These are phyloP conservation scores for Cyphomyrus plagiostoma DNA, from an alignment of 2,113 vertebrate genomes.

Conservation along the genomic window DNA sequence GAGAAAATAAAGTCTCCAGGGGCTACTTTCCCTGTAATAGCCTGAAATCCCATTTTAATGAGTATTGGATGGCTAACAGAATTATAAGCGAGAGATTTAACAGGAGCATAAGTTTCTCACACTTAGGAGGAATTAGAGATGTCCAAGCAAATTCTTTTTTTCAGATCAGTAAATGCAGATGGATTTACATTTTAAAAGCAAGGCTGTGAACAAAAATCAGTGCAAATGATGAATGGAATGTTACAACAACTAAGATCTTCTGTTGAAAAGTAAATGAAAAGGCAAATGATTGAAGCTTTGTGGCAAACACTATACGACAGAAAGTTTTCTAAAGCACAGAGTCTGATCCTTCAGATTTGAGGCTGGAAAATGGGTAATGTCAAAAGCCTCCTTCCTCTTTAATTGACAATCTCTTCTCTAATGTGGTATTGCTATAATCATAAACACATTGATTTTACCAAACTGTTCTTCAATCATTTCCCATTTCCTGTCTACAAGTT, in stretches of 20 bases:
- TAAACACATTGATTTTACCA: neutral
- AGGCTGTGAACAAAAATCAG: neutral
- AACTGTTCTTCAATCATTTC: neutral
- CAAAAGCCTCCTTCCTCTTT: neutral
- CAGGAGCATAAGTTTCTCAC: neutral
- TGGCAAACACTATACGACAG: neutral
- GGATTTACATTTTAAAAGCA: neutral
- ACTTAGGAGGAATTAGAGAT: neutral
- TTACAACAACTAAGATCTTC: neutral
- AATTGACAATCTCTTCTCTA: neutral
- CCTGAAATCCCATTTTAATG: slow-evolving; percentile 75
- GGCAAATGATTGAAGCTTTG: neutral
- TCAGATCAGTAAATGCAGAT: neutral
- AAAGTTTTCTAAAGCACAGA: neutral
- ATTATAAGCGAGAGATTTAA: slow-evolving; percentile 40
- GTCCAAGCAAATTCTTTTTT: neutral
- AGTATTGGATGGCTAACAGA: slow-evolving; percentile 68
- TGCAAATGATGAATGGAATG: neutral
- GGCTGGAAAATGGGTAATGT: neutral
- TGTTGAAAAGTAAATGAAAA: neutral
- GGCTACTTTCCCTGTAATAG: slow-evolving; percentile 65
- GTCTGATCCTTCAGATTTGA: neutral
- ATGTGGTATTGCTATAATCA: slow-evolving; percentile 4
- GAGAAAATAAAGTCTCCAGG: slow-evolving; percentile 68
- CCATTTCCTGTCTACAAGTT: neutral